Evolutionary conservation across 2,797 vertebrate genomes (phyloP).

Genomic region (Otolemur crassicaudatus): DNA sequence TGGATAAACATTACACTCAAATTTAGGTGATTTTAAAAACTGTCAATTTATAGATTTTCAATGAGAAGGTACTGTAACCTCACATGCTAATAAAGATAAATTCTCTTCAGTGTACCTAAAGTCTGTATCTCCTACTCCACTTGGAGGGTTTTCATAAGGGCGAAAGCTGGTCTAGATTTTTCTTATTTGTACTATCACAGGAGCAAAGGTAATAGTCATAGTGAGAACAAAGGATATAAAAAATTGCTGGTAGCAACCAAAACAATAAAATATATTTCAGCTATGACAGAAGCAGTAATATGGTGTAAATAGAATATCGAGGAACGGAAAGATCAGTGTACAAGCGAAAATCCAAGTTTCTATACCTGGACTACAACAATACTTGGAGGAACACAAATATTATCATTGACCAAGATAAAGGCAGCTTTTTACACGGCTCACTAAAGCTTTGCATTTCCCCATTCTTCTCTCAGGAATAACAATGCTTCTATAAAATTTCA

Average conservation of each 20-base stretch:
- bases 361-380: neutral
- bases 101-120: neutral
- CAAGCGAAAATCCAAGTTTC: neutral
- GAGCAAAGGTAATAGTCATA: neutral
- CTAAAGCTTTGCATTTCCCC: neutral
- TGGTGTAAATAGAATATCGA: neutral
- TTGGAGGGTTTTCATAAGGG: neutral
- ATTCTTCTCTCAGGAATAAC: neutral
- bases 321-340: neutral
- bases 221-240: neutral
- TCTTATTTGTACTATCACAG: neutral
- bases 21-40: neutral
- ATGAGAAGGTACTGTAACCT: neutral
- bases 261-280: neutral
- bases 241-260: neutral
- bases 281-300: neutral
- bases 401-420: neutral
- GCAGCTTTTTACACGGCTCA: neutral
- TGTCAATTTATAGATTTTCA: neutral
- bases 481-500: neutral
- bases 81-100: neutral
- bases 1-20: neutral
- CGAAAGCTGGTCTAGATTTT: neutral
- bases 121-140: neutral
- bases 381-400: neutral